Base-by-base conservation (phyloP, 2,888 invertebrate species). In the Calephelis perditalis region DNA sequence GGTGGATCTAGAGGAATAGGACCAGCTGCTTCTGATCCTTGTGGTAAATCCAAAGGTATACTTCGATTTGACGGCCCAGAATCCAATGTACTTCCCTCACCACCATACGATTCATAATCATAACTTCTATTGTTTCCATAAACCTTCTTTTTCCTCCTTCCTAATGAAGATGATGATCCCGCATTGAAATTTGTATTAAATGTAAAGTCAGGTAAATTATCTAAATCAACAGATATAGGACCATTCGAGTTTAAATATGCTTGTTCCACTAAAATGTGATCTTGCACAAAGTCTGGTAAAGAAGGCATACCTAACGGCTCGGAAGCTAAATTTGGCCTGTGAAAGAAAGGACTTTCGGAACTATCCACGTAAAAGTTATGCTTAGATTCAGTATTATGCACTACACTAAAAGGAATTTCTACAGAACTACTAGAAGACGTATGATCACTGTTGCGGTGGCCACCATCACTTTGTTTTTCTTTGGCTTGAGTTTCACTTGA, bases 251-350 rank as follows among this genome's bases (percentile, higher is more conserved):
- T 91, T 71, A 94, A 86, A 79, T 94, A 95, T 66, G 94, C 94
- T 71, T 96, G 95, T 75, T 96, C 96, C 47, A 96, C 94, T 69
- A 96, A 92, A 80, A 96, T 92, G 82, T 97, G 97, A 82, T 97
- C 97, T 78, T 97, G 97, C 59, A 97, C 97, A 84, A 97, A 97
- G 79, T 97, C 97, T 0, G 97, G 97, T 68, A 96, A 78, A 8
- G 94, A 94, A 3, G 94, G 94, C 70, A 94, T 88, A 60, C 90
- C 90, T 63, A 88, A 69, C 12, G 89, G 88, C 72, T 90, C 90
- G 0, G 86, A 82, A 36, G 88, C 86, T 73, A 86, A 68, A 67
- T 85, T 86, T 11, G 87, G 87, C 70, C 88, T 78, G 65, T 86
- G 85, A 72, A 86, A 90, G 69, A 82, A 86, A 26, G 84, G 82